Evolutionary conservation across 2,888 invertebrate species (phyloP).

Genomic region (Gymnosoma rotundatum): DNA sequence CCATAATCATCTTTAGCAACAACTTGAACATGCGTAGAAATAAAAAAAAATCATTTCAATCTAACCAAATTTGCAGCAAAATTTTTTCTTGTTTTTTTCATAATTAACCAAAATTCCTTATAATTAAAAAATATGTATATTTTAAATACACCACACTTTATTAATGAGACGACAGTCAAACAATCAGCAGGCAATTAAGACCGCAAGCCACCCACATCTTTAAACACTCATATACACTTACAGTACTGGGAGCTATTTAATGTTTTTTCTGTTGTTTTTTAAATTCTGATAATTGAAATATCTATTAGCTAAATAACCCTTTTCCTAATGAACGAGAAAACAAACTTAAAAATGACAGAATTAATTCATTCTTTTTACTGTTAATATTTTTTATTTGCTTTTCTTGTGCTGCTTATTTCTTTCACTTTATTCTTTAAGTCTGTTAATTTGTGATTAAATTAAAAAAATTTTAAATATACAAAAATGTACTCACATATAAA

Average conservation of each 20-base stretch:
- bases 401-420: conserved; percentile 14
- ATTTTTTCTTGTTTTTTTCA: neutral
- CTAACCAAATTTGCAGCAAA: conserved; percentile 16
- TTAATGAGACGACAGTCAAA: conserved; percentile 7
- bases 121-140: neutral
- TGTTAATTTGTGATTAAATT: conserved; percentile 64
- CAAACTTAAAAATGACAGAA: conserved; percentile 25
- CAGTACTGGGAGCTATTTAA: neutral
- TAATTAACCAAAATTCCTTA: conserved; percentile 2
- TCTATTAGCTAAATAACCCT: conserved; percentile 44
- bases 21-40: conserved; percentile 33
- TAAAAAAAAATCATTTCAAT: conserved; percentile 3
- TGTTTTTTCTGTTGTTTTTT: neutral
- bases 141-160: conserved; percentile 4
- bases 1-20: conserved; percentile 24
- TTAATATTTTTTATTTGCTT: conserved; percentile 6
- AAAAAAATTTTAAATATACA: conserved; percentile 51
- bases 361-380: conserved; percentile 35
- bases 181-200: conserved; percentile 35
- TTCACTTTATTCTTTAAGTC: conserved; percentile 24
- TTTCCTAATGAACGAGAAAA: conserved; percentile 3
- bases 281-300: conserved; percentile 18
- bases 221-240: neutral
- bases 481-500: conserved; percentile 10
- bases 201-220: conserved; percentile 40